phyloP scores from a whole-genome alignment of 2,113 vertebrate species.

The Himantopus leucocephalus region DNA sequence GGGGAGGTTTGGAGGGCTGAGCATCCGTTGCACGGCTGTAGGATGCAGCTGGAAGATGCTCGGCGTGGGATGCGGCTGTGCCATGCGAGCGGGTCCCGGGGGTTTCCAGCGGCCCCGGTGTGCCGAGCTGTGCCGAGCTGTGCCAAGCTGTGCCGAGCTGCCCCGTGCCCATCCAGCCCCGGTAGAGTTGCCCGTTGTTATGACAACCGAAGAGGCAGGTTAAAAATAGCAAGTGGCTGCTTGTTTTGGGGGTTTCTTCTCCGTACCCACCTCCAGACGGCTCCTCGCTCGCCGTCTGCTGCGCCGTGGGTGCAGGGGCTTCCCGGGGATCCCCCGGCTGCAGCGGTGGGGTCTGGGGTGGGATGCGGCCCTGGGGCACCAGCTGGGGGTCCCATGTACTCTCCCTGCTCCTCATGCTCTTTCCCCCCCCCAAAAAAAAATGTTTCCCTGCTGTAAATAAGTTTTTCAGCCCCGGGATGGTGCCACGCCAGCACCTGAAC shows the following conservation, averaged over 20 bases:
- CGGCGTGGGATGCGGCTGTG: rapidly evolving
- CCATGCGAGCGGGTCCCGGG: rapidly evolving
- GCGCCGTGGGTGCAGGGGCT: background rate
- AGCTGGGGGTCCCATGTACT: background rate
- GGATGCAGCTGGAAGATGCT: background rate
- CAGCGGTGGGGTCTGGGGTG: background rate
- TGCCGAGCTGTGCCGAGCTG: background rate
- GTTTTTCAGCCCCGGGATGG: background rate
- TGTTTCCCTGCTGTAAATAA: background rate
- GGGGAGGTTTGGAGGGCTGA: background rate
- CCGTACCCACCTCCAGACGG: background rate
- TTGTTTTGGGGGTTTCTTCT: background rate
- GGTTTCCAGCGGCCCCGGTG: background rate
- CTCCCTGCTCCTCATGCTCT: background rate
- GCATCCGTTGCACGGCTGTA: rapidly evolving
- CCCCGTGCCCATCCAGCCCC: background rate
- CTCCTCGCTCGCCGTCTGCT: background rate
- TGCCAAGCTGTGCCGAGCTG: background rate
- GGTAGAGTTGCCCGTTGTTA: background rate
- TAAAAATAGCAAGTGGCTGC: constrained; percentile 21
- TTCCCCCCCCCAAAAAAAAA: rapidly evolving
- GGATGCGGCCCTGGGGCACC: background rate
- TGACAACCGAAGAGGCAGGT: background rate
- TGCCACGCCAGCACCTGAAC: background rate
- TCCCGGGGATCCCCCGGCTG: background rate